Evolutionary conservation across 2,797 vertebrate species (phyloP), one percentile per base, ranked within the genome.

Genomic region (Vultur gryphus): DNA sequence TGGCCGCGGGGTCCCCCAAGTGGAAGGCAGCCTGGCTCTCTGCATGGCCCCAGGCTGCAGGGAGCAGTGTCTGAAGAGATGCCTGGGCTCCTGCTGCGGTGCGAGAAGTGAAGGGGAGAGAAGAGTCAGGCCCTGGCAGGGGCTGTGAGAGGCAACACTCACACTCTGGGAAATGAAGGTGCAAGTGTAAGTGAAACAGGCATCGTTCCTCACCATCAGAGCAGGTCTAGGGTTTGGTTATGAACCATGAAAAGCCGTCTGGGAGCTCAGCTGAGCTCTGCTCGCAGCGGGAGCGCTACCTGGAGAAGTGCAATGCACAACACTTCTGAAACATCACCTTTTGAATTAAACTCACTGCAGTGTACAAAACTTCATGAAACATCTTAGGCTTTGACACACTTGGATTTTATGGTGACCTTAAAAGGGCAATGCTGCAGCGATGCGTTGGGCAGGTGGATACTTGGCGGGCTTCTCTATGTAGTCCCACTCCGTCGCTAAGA

Each of bases 51-150:
- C 0, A 1, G 14, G 2, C 19, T 75, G 61, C 69, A 11, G 2
- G 2, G 20, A 11, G 7, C 0, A 0, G 2, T 4, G 15, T 2
- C 21, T 4, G 2, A 9, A 21, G 71, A 11, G 51, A 8, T 16
- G 33, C 29, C 16, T 1, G 0, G n/a, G 66, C 7, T 79, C 44
- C 71, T 24, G 16, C 49, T 52, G 51, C 3, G 0, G 11, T 1
- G 2, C 2, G 1, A 26, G 57, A 46, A 26, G 16, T 0, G 1
- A 39, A 71, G 24, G 21, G 33, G 7, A 71, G 35, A 51, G 33
- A 43, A 55, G 75, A 73, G 31, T 18, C 21, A 25, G 46, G 31
- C 35, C 29, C 37, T 65, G 29, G 7, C 26, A 51, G 29, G 33
- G 48, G 7, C 28, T 2, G 0, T 19, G 23, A 55, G 28, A 65